Conservation (phyloP, 2,113 vertebrate species). For the Osmerus mordax region DNA sequence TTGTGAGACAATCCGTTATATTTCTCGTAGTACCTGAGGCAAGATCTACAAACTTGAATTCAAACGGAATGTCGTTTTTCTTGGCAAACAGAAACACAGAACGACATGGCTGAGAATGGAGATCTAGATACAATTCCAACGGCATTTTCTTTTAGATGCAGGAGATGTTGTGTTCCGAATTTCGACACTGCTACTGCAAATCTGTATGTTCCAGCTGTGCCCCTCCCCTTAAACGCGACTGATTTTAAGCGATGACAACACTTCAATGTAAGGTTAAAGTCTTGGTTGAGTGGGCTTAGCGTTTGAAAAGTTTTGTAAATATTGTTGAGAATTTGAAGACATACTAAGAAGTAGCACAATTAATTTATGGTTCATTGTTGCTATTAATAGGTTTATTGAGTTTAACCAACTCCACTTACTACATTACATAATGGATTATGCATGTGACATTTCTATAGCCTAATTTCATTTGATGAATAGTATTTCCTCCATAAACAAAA, state of each 20-base stretch:
- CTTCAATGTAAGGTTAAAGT: conserved; percentile 32
- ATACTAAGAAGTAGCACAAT: neutral
- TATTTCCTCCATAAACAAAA: too few relatives aligned
- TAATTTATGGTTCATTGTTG: too few relatives aligned
- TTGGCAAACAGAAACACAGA: conserved; percentile 81
- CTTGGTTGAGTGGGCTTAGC: conserved; percentile 30
- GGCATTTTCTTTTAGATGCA: conserved; percentile 39
- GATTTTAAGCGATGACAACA: conserved; percentile 36
- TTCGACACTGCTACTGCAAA: conserved; percentile 1
- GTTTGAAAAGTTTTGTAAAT: conserved; percentile 40
- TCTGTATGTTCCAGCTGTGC: neutral
- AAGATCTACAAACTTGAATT: conserved; percentile 72
- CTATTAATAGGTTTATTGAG: too few relatives aligned
- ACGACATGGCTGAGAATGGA: conserved; percentile 81
- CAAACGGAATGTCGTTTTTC: conserved; percentile 75
- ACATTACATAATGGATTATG: too few relatives aligned
- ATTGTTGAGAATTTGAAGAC: conserved; percentile 12
- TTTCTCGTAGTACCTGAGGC: conserved; percentile 63
- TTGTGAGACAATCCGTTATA: neutral
- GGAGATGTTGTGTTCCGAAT: conserved; percentile 11
- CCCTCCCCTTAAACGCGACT: conserved; percentile 21
- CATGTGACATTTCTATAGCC: too few relatives aligned
- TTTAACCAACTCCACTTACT: too few relatives aligned
- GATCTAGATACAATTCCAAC: conserved; percentile 82
- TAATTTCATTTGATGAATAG: too few relatives aligned